Evolutionary conservation across 2,797 vertebrate genomes (phyloP).

Genomic region (Todus mexicanus): DNA sequence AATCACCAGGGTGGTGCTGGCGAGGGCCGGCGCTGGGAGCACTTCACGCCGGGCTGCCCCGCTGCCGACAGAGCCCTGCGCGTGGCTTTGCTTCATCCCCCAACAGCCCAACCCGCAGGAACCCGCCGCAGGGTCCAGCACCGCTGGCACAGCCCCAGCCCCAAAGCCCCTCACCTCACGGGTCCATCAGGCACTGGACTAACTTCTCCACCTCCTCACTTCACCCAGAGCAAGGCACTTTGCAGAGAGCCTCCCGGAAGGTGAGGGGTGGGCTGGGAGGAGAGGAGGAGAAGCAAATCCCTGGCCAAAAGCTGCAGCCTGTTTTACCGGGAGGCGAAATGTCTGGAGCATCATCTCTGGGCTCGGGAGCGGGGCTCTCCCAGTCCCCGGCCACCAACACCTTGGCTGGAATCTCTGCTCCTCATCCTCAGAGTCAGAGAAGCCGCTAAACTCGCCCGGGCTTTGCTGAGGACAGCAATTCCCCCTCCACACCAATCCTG

Average conservation of each 20-base stretch:
- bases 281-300: not conserved
- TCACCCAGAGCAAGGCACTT: not conserved
- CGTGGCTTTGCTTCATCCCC: rapidly evolving
- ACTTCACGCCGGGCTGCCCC: not conserved
- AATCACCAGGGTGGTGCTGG: not conserved
- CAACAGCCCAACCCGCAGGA: not conserved
- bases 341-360: not conserved
- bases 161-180: not conserved
- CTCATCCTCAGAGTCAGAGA: not conserved
- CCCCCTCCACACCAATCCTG: not conserved
- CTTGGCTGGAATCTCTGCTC: not conserved
- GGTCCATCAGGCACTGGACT: not conserved
- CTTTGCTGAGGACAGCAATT: not conserved
- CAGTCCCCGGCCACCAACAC: not conserved
- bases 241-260: not conserved
- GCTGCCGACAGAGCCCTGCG: not conserved
- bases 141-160: not conserved
- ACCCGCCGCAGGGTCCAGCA: rapidly evolving
- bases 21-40: not conserved
- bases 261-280: not conserved
- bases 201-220: not conserved
- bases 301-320: not conserved
- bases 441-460: not conserved
- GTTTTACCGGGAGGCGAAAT: not conserved
- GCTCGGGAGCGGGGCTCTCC: rapidly evolving